Percentiles rank a stretch among this genome's conserved stretches.
phyloP scores from a whole-genome alignment of 2,888 invertebrate genomes.

The Gryllus longicercus region DNA sequence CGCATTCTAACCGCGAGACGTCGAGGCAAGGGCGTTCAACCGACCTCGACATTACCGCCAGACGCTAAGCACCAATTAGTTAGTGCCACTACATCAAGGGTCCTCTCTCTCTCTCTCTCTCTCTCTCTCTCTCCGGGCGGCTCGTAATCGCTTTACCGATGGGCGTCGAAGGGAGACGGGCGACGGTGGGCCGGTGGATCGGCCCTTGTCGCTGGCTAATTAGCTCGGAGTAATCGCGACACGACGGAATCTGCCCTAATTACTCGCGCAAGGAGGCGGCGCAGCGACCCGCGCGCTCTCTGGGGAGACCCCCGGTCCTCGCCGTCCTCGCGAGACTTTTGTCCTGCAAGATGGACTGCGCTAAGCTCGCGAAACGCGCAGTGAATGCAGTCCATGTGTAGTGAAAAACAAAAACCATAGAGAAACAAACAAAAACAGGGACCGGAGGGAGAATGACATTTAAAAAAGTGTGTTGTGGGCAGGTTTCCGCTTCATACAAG shows the following conservation, averaged over 20 bases:
- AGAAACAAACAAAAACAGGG: no score
- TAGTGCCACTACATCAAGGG: conserved; percentile 17
- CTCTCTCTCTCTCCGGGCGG: background rate
- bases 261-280: background rate
- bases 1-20: no score
- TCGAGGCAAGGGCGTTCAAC: background rate
- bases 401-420: no score
- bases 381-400: no score
- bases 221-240: conserved; percentile 17
- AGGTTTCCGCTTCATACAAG: no score
- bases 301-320: no score
- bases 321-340: no score
- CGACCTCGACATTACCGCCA: conserved; percentile 1
- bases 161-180: conserved; percentile 9
- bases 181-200: background rate
- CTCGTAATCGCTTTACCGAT: conserved; percentile 17
- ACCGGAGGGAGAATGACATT: no score
- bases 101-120: background rate
- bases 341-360: no score
- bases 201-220: conserved; percentile 1
- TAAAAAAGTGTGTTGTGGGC: no score
- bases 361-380: no score
- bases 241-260: conserved; percentile 7
- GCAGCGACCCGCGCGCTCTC: no score
- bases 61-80: conserved; percentile 17